phyloP scores from a whole-genome alignment of 2,113 vertebrate genomes.

The Tetraodon nigroviridis region DNA sequence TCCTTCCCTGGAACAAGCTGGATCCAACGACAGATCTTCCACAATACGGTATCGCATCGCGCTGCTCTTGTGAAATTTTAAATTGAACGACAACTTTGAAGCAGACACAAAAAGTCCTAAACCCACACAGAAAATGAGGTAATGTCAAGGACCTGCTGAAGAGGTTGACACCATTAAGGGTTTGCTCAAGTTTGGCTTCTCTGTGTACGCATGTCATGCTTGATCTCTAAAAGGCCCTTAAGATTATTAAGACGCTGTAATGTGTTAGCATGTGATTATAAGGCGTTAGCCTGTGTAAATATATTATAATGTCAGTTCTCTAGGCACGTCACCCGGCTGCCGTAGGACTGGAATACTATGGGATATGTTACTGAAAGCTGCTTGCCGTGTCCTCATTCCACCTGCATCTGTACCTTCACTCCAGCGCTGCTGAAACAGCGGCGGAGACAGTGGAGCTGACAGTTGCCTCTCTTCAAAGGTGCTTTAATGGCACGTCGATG shows the following conservation, averaged over 20 bases:
- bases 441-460: slow-evolving; percentile 53
- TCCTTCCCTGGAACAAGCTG: no score
- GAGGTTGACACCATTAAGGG: slow-evolving; percentile 45
- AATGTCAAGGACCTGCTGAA: slow-evolving; percentile 21
- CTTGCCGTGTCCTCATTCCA: slow-evolving; percentile 41
- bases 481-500: slow-evolving; percentile 60
- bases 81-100: background rate
- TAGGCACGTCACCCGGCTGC: background rate
- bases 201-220: background rate
- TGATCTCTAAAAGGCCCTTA: slow-evolving; percentile 14
- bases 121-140: slow-evolving; percentile 58
- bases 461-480: slow-evolving; percentile 63
- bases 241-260: slow-evolving; percentile 6
- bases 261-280: background rate
- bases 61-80: slow-evolving; percentile 3
- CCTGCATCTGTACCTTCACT: slow-evolving; percentile 46
- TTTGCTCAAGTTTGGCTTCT: slow-evolving; percentile 5
- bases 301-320: no score
- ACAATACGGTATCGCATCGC: background rate
- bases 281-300: no score
- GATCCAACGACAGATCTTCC: no score
- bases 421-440: slow-evolving; percentile 30
- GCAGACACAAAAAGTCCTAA: slow-evolving; percentile 22
- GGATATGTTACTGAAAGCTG: slow-evolving; percentile 32
- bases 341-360: background rate